A percentile compares a stretch with the other conserved stretches of the same genome.
phyloP scores from a whole-genome alignment of 2,113 vertebrate genomes.

The Chaetodon auriga region DNA sequence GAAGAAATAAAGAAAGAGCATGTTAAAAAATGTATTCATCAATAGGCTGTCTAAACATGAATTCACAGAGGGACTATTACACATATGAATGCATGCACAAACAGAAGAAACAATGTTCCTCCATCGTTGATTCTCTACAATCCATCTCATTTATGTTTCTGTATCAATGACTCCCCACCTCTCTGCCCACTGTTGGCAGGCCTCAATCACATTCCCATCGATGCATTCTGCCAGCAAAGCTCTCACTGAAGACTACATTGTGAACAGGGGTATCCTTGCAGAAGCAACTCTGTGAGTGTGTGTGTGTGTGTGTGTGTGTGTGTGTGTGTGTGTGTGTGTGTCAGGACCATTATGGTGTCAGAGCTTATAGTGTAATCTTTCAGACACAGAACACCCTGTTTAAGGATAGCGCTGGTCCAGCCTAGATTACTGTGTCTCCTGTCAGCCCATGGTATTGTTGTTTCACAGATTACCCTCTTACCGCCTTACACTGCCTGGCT shows the following conservation, averaged over 20 bases:
- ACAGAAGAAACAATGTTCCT: slow-evolving; percentile 27
- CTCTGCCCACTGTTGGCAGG: slow-evolving; percentile 60
- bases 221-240: slow-evolving; percentile 34
- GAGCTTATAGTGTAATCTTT: slow-evolving; percentile 78
- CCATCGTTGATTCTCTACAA: slow-evolving; percentile 18
- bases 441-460: slow-evolving; percentile 76
- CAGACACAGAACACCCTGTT: slow-evolving; percentile 74
- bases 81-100: slow-evolving; percentile 10
- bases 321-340: slow-evolving; percentile 35
- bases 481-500: slow-evolving; percentile 55
- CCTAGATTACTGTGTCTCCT: slow-evolving; percentile 75
- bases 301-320: slow-evolving; percentile 24
- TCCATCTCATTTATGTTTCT: slow-evolving; percentile 52
- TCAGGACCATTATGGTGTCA: slow-evolving; percentile 72
- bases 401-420: slow-evolving; percentile 72
- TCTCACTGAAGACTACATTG: slow-evolving; percentile 43
- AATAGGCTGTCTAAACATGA: neutral
- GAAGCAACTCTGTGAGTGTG: slow-evolving; percentile 40
- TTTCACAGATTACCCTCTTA: slow-evolving; percentile 78
- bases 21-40: neutral
- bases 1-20: neutral
- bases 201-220: slow-evolving; percentile 71
- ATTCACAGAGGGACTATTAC: neutral
- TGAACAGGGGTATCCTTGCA: slow-evolving; percentile 44
- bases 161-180: slow-evolving; percentile 59